Conservation (phyloP, 2,888 invertebrate species). For the Stenolophus ochropezus region DNA sequence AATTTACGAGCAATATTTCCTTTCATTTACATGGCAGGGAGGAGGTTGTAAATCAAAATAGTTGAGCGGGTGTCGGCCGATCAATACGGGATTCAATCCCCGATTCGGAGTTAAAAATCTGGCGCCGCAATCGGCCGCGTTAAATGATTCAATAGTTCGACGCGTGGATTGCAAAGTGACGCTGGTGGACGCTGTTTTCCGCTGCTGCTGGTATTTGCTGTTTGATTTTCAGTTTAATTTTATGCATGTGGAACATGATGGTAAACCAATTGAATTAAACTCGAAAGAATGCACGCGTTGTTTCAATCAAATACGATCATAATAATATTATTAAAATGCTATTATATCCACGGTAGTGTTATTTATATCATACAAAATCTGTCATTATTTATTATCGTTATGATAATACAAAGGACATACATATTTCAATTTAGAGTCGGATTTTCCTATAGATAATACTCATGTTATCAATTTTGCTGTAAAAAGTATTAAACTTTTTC, state of each 20-base stretch:
- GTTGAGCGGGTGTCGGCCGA: not conserved
- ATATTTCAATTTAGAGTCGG: too few relatives aligned
- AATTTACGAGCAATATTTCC: slow-evolving; percentile 35
- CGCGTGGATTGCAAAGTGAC: not conserved
- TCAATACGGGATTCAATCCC: slow-evolving; percentile 19
- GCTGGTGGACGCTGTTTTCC: not conserved
- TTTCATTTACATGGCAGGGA: slow-evolving; percentile 19
- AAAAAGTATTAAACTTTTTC: too few relatives aligned
- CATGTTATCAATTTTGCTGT: too few relatives aligned
- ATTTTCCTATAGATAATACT: too few relatives aligned
- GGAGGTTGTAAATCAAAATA: slow-evolving; percentile 35
- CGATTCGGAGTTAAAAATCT: slow-evolving; percentile 1
- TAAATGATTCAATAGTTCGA: not conserved
- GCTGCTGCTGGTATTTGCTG: not conserved
- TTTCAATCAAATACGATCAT: not conserved
- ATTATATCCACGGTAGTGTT: too few relatives aligned
- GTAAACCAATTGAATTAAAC: not conserved
- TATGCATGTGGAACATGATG: not conserved
- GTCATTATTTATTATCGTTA: not conserved
- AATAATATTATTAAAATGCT: not conserved
- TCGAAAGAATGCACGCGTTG: not conserved
- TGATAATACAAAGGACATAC: too few relatives aligned
- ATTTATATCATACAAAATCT: too few relatives aligned
- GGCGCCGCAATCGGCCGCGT: not conserved
- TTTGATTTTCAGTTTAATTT: not conserved